A percentile compares a stretch with the other conserved stretches of the same genome.
Evolutionary conservation across 2,113 vertebrate genomes (phyloP).

Genomic region (Pygoscelis adeliae): DNA sequence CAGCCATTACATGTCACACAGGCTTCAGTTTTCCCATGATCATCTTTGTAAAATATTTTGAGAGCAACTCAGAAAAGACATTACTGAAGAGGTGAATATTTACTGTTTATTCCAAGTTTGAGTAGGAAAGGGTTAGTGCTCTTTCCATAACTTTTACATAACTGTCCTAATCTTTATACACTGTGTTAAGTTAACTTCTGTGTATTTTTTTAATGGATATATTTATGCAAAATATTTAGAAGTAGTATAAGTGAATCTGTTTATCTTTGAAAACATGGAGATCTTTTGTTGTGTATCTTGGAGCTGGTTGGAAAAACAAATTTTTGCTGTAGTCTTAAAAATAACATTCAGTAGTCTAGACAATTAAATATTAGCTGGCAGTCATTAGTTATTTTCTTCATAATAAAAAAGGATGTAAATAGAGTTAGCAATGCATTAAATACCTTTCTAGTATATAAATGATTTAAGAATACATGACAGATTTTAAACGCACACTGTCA

Average conservation of each 20-base stretch:
- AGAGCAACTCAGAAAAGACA: neutral
- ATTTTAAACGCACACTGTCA: slow-evolving; percentile 32
- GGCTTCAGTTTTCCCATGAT: neutral
- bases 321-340: neutral
- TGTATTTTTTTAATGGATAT: neutral
- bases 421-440: slow-evolving; percentile 53
- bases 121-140: neutral
- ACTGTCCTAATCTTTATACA: neutral
- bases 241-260: neutral
- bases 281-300: neutral
- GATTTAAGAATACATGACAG: slow-evolving; percentile 40
- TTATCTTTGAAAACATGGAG: neutral
- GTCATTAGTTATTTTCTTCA: slow-evolving; percentile 30
- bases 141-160: neutral
- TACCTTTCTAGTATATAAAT: slow-evolving; percentile 48
- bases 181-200: neutral
- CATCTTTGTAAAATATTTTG: neutral
- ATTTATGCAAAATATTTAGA: neutral
- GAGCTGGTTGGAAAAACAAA: neutral
- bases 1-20: neutral
- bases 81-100: neutral
- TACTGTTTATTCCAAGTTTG: neutral
- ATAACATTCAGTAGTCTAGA: neutral
- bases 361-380: slow-evolving; percentile 18
- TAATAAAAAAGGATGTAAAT: slow-evolving; percentile 17